Conservation (phyloP, 37 sponge, comb jelly and placozoan genomes). For the Aplysina aerophoba region DNA sequence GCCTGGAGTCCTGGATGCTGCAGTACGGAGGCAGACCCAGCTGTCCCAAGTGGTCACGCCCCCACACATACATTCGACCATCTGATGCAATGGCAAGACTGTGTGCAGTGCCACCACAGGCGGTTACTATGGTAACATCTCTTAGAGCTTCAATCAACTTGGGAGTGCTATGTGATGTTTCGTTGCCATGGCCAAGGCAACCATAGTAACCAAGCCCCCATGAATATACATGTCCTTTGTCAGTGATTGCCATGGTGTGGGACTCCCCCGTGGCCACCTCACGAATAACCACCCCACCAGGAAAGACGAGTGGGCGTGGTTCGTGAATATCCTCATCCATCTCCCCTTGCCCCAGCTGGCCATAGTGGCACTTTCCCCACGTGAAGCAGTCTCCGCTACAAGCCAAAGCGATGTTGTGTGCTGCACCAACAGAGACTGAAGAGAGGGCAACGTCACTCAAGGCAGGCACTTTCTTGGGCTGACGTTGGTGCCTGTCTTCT, state of each 20-base stretch:
- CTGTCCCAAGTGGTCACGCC: conserved; percentile 83
- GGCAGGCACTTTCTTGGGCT: conserved; percentile 39
- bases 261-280: conserved; percentile 64
- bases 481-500: conserved; percentile 44
- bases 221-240: conserved; percentile 63
- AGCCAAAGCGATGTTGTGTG: conserved; percentile 62
- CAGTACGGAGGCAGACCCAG: conserved; percentile 43
- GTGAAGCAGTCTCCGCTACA: conserved; percentile 44
- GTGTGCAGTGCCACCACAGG: conserved; percentile 66
- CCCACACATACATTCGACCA: conserved; percentile 70
- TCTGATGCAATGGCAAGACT: conserved; percentile 61
- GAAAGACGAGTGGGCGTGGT: conserved; percentile 49
- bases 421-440: conserved; percentile 50
- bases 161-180: conserved; percentile 50
- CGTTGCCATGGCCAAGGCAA: conserved; percentile 67
- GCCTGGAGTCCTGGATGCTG: conserved; percentile 15
- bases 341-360: conserved; percentile 85
- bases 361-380: conserved; percentile 85
- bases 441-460: conserved; percentile 16
- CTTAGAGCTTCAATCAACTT: conserved; percentile 55
- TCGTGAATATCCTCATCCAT: conserved; percentile 38
- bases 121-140: conserved; percentile 28
- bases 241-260: conserved; percentile 56
- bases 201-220: conserved; percentile 83
- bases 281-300: conserved; percentile 56